These are phyloP conservation scores for Setipinna tenuifilis DNA, from an alignment of 2,797 vertebrate species.

Conservation along the genomic window DNA sequence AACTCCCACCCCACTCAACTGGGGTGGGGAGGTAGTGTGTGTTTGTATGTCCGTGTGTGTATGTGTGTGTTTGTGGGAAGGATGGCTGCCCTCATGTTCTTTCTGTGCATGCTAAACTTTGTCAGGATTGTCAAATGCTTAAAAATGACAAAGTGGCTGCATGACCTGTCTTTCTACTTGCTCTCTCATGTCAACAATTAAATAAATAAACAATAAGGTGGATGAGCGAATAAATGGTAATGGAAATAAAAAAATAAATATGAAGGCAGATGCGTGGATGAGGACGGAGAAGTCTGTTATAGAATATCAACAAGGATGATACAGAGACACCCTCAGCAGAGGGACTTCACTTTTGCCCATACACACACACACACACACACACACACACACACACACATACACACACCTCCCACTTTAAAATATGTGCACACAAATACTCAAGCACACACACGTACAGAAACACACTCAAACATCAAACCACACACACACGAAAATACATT, in stretches of 20 bases:
- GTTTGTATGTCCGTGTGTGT: neutral
- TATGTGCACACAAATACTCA: too few relatives aligned
- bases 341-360: constrained; percentile 45
- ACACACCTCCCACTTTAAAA: too few relatives aligned
- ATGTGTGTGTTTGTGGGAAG: constrained; percentile 24
- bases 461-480: too few relatives aligned
- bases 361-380: neutral
- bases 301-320: constrained; percentile 67
- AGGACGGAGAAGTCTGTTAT: constrained; percentile 61
- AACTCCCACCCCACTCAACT: neutral
- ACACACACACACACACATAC: too few relatives aligned
- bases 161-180: constrained; percentile 22
- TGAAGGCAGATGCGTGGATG: constrained; percentile 51
- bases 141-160: constrained; percentile 77
- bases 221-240: constrained; percentile 35
- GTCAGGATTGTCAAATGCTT: constrained; percentile 76
- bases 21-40: neutral
- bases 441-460: too few relatives aligned
- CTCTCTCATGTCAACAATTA: constrained; percentile 62
- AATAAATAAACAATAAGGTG: constrained; percentile 58
- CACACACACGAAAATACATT: too few relatives aligned
- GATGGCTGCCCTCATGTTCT: constrained; percentile 57
- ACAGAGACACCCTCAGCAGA: constrained; percentile 62
- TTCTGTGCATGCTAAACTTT: constrained; percentile 70
- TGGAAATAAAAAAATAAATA: constrained; percentile 65